Evolutionary conservation across 2,113 vertebrate species (phyloP).

Genomic region (Rana temporaria): DNA sequence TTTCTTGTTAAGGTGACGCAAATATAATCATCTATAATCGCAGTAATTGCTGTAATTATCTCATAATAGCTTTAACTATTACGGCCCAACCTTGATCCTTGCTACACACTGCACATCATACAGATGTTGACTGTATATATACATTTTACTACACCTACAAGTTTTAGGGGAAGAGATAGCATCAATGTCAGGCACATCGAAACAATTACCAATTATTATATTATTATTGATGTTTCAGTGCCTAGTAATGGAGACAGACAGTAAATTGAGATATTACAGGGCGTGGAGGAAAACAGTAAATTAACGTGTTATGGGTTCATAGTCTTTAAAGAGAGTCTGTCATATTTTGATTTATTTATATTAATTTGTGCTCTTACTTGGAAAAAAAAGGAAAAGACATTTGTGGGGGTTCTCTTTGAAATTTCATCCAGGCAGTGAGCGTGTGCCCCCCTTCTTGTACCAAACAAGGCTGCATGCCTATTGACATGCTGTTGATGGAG

Average conservation of each 20-base stretch:
- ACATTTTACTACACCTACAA: conserved; percentile 1
- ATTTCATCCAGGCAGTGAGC: too few species aligned
- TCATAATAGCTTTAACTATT: conserved; percentile 23
- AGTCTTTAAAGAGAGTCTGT: too few species aligned
- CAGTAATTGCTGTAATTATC: conserved; percentile 28
- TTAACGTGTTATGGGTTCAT: too few species aligned
- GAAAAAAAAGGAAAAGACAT: too few species aligned
- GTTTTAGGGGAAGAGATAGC: conserved; percentile 13
- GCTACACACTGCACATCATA: neutral
- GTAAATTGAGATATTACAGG: neutral
- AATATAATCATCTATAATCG: conserved; percentile 38
- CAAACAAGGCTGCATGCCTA: too few species aligned
- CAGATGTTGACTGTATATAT: conserved; percentile 40
- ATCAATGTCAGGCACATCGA: conserved; percentile 9
- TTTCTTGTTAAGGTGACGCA: conserved; percentile 18
- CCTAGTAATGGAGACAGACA: conserved; percentile 20
- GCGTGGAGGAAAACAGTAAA: too few species aligned
- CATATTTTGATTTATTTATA: too few species aligned
- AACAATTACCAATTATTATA: conserved; percentile 29
- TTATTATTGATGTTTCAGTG: conserved; percentile 9
- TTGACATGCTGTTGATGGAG: too few species aligned
- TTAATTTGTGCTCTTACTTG: too few species aligned
- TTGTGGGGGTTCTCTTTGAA: too few species aligned
- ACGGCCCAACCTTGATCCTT: neutral
- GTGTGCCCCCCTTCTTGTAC: too few species aligned